These are phyloP conservation scores for Poeciliopsis prolifica DNA, from an alignment of 2,113 vertebrate genomes.

Conservation along the genomic window DNA sequence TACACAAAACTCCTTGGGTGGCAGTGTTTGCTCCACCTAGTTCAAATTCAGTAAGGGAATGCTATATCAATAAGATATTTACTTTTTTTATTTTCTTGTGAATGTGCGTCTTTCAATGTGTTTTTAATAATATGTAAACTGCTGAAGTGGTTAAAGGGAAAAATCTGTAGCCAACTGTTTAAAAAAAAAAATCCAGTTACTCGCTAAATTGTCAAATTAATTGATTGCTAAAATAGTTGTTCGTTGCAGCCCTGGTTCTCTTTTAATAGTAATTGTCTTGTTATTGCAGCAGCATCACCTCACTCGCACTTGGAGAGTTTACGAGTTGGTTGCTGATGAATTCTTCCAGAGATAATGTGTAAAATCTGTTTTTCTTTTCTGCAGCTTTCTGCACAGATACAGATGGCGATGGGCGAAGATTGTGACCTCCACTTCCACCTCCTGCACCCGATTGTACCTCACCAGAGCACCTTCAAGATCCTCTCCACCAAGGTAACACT, in stretches of 20 bases:
- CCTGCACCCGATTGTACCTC: conserved; percentile 86
- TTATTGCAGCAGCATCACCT: neutral
- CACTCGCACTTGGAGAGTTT: neutral
- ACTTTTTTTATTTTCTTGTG: too few species aligned
- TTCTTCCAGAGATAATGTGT: neutral
- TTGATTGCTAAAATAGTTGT: too few species aligned
- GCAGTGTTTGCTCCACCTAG: too few species aligned
- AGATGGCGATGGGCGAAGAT: conserved; percentile 85
- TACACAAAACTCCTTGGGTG: too few species aligned
- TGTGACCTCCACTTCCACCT: conserved; percentile 85
- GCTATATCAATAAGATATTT: too few species aligned
- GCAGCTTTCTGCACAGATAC: conserved; percentile 86
- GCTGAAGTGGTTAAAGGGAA: too few species aligned
- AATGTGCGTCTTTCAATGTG: too few species aligned
- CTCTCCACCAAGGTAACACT: conserved; percentile 90
- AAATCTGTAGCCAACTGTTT: too few species aligned
- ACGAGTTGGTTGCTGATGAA: neutral
- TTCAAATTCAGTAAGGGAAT: too few species aligned
- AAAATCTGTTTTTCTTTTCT: conserved; percentile 29
- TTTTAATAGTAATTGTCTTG: neutral
- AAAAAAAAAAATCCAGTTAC: too few species aligned
- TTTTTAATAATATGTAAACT: too few species aligned
- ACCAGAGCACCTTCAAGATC: conserved; percentile 92
- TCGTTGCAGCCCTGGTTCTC: neutral
- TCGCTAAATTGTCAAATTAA: too few species aligned